Base-by-base conservation (phyloP, 2,113 vertebrate species). In the Colinus virginianus region DNA sequence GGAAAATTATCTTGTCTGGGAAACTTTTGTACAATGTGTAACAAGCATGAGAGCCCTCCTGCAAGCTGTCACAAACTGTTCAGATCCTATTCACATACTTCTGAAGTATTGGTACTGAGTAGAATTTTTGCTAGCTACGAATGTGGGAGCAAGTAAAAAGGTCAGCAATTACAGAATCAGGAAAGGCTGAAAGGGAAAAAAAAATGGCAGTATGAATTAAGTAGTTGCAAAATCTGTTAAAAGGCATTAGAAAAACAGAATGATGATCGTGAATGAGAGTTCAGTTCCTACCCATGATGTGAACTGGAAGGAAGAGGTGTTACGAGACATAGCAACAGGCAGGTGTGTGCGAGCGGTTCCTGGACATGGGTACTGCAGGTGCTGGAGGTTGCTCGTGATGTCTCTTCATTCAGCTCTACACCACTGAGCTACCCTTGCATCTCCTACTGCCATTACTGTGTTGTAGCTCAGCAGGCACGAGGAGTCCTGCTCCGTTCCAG, bases 301-400 rank as follows among this genome's bases (percentile, higher is more conserved):
- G 16, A 78, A 34, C 56, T 16, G 34, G 43, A 40, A 58, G 59
- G 49, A 48, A 76, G 17, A 46, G 36, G 5, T 1, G 34, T 55
- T 77, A 36, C 0, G 7, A 45, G 17, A 56, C 6, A 26, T 46
- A 49, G 59, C 4, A 10, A 40, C 40, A 40, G 40, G 30, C 49
- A 8, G 0, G 1, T 19, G 40, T 23, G 20, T 26, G 46, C 22
- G 45, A 20, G 63, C 58, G 28, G 13, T 15, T 0, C 0, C n/a
- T 71, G 68, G 21, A 36, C 48, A 43, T 76, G 23, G 0, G 9
- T 1, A 0, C 16, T 14, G 46, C 13, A 55, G 56, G 13, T 1
- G 5, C 13, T 63, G 72, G 59, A 43, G 42, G 7, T 19, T 13
- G 30, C 58, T 72, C 34, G 38, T 78, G 69, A 21, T 51, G 1